phyloP scores from a whole-genome alignment of 2,888 invertebrate species.

The Ochropacha duplaris region DNA sequence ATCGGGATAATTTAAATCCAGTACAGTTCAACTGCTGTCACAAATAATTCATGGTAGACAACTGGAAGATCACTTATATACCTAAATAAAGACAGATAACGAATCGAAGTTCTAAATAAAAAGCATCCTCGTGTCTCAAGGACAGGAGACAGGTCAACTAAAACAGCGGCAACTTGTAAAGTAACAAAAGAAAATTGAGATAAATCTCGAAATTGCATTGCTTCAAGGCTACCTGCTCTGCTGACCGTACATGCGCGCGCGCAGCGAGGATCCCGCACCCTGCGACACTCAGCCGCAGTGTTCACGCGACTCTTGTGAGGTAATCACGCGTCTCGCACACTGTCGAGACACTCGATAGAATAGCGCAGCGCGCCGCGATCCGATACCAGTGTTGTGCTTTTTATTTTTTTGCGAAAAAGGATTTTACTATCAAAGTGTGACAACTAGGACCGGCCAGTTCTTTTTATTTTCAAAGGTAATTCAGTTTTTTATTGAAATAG shows the following conservation, averaged over 20 bases:
- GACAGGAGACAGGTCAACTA: constrained; percentile 16
- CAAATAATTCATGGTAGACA: too few species aligned
- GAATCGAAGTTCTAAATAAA: background rate
- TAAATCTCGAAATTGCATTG: constrained; percentile 67
- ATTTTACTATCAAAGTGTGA: constrained; percentile 50
- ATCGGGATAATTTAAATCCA: too few species aligned
- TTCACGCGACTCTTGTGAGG: constrained; percentile 40
- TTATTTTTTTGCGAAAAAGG: constrained; percentile 40
- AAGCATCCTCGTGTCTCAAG: constrained; percentile 2
- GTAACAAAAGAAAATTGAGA: constrained; percentile 43
- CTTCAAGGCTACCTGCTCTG: constrained; percentile 49
- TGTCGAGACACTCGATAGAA: constrained; percentile 34
- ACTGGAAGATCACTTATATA: too few species aligned
- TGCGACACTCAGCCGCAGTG: constrained; percentile 55
- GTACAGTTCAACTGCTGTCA: too few species aligned
- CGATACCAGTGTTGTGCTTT: constrained; percentile 56
- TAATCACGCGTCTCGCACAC: constrained; percentile 36
- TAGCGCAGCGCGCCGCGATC: constrained; percentile 47
- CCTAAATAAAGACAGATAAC: too few species aligned
- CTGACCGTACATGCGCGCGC: constrained; percentile 49
- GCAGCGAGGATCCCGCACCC: constrained; percentile 31
- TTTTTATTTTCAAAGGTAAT: constrained; percentile 52
- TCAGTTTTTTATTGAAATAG: constrained; percentile 22
- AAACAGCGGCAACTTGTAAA: constrained; percentile 15
- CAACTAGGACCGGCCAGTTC: constrained; percentile 52